phyloP scores from a whole-genome alignment of 2,888 invertebrate species.

The Microctonus brassicae region DNA sequence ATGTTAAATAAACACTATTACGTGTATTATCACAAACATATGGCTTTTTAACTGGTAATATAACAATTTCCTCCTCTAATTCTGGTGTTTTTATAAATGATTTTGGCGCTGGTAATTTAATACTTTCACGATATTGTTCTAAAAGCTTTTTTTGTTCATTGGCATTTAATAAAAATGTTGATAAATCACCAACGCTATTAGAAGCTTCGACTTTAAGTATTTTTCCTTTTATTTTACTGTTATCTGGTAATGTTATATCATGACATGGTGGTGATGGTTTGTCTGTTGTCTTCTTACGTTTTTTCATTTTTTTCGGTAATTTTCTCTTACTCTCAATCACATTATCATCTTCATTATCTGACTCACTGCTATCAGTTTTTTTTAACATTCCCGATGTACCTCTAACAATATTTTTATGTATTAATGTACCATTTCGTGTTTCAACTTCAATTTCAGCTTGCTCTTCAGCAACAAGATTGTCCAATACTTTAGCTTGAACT shows the following conservation, averaged over 20 bases:
- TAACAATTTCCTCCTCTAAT: slow-evolving; percentile 54
- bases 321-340: slow-evolving; percentile 34
- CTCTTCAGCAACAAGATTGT: slow-evolving; percentile 64
- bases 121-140: slow-evolving; percentile 63
- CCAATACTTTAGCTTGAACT: slow-evolving; percentile 64
- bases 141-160: slow-evolving; percentile 28
- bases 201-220: slow-evolving; percentile 61
- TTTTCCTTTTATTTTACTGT: slow-evolving; percentile 1
- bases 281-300: slow-evolving; percentile 52
- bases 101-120: slow-evolving; percentile 58
- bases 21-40: slow-evolving; percentile 62
- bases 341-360: slow-evolving; percentile 30
- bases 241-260: slow-evolving; percentile 12
- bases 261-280: slow-evolving; percentile 44
- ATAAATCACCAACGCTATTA: slow-evolving; percentile 64
- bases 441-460: slow-evolving; percentile 65
- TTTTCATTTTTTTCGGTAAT: slow-evolving; percentile 50
- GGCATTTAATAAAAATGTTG: slow-evolving; percentile 57
- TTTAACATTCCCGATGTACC: slow-evolving; percentile 10
- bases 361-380: slow-evolving; percentile 35
- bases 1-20: slow-evolving; percentile 63
- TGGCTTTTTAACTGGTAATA: slow-evolving; percentile 58
- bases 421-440: slow-evolving; percentile 55
- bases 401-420: slow-evolving; percentile 44
- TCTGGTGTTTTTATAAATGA: slow-evolving; percentile 9